phyloP scores from a whole-genome alignment of 2,113 vertebrate species.

The Sinocyclocheilus anophthalmus region DNA sequence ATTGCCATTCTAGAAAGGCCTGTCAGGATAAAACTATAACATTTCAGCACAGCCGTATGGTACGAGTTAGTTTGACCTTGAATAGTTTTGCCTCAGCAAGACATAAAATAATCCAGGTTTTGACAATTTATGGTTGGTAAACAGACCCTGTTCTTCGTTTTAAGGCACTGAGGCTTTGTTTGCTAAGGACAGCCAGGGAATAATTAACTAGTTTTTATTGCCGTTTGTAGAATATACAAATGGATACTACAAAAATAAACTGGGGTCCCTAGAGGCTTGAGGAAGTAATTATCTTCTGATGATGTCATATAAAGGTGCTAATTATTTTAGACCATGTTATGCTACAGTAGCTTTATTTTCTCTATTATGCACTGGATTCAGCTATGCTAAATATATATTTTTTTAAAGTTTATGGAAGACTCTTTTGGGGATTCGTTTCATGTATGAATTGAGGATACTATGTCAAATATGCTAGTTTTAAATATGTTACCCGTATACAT shows the following conservation, averaged over 20 bases:
- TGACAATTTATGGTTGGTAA: background rate
- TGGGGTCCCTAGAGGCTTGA: slow-evolving; percentile 25
- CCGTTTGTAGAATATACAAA: slow-evolving; percentile 23
- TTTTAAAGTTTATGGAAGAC: background rate
- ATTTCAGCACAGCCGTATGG: background rate
- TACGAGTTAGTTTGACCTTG: background rate
- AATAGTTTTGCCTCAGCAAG: background rate
- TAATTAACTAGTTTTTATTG: slow-evolving; percentile 39
- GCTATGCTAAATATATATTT: background rate
- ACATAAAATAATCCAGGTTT: background rate
- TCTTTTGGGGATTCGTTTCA: slow-evolving; percentile 5
- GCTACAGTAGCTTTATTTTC: background rate
- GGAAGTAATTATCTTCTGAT: slow-evolving; percentile 38
- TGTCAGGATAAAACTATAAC: background rate
- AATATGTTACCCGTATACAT: slow-evolving; percentile 31
- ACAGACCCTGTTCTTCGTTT: background rate
- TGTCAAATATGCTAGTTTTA: slow-evolving; percentile 30
- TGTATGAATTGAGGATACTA: slow-evolving; percentile 15
- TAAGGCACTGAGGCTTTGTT: background rate
- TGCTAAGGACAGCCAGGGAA: slow-evolving; percentile 8
- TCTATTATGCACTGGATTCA: background rate
- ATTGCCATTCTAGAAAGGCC: slow-evolving; percentile 1
- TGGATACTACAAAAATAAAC: slow-evolving; percentile 17
- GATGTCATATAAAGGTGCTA: slow-evolving; percentile 8
- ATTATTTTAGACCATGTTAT: slow-evolving; percentile 33